Base-by-base conservation (phyloP, 2,888 invertebrate genomes). In the Leucophenga montana region DNA sequence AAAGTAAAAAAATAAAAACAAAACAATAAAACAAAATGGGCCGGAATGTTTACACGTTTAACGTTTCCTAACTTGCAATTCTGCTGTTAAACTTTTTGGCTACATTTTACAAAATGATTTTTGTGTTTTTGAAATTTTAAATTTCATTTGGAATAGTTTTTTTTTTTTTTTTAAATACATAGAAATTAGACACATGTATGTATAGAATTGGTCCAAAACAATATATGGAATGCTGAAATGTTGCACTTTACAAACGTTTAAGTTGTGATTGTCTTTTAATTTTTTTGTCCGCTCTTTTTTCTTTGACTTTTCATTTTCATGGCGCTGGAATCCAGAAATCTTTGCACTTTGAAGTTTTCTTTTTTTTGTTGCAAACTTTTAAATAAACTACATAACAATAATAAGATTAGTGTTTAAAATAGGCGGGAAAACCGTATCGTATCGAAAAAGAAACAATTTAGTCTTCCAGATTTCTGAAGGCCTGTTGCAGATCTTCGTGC, bases 381-480 rank as follows among this genome's bases (percentile, higher is more conserved):
- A 85, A 82, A 76, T 82, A 85, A 82, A 82, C 82, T 82, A 82
- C 73, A 82, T 82, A 82, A 82, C 82, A 82, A 76, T 80, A 84
- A 84, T 82, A 80, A 84, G 76, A 82, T 84, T 83, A 81, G 78
- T 77, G 39, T 39, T 39, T 39, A 39, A 39, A 39, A 39, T 39
- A 39, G 9, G 62, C 46, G 27, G 50, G 18, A 50, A 50, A 18
- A 16, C n/a, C 50, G 16, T 6, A 50, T 50, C 18, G 50, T 4
- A 18, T n/a, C 18, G 16, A 18, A 50, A 50, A 50, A n/a, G 50
- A 67, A 66, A 39, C n/a, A 65, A 72, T 78, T 91, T 96, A 97
- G 90, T 99, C 99, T 91, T 99, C 99, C 87, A 99, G 92, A 91
- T 98, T 98, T 89, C 99, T 95, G 92, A 99, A 99, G 83, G 97